Conservation (phyloP, 2,888 invertebrate species). For the Coenonympha arcania region DNA sequence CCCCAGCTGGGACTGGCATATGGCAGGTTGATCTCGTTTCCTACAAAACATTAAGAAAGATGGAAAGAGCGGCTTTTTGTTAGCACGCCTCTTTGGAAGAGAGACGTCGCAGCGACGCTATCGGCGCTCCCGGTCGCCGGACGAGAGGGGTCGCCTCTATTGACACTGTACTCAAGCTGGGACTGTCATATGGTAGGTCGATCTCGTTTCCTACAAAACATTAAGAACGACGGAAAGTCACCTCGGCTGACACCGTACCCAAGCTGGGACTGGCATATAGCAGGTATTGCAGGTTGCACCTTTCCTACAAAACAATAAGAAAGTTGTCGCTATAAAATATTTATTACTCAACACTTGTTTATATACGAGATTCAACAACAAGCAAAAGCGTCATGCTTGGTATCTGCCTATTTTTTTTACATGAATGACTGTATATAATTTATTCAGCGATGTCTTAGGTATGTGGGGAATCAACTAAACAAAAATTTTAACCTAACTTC, state of each 20-base stretch:
- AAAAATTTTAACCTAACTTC: no score
- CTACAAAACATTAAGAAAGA: constrained; percentile 72
- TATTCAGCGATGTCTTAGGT: no score
- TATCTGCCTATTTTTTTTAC: no score
- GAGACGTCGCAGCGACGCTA: constrained; percentile 82
- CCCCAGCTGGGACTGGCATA: constrained; percentile 83
- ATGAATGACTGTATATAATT: no score
- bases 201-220: neutral
- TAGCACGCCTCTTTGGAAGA: constrained; percentile 84
- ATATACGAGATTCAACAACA: no score
- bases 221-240: constrained; percentile 78
- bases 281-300: constrained; percentile 58
- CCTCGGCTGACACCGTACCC: constrained; percentile 83
- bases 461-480: no score
- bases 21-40: constrained; percentile 42
- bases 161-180: constrained; percentile 85
- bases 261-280: constrained; percentile 80
- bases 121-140: constrained; percentile 76
- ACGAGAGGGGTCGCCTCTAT: constrained; percentile 70
- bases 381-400: no score
- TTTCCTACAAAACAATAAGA: constrained; percentile 60
- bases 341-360: no score
- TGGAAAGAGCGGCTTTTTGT: constrained; percentile 81
- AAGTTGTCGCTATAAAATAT: no score
- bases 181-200: constrained; percentile 76